Evolutionary conservation across 2,113 vertebrate genomes (phyloP), one percentile per base, ranked within the genome.

Genomic region (Psammodynastes pulverulentus): DNA sequence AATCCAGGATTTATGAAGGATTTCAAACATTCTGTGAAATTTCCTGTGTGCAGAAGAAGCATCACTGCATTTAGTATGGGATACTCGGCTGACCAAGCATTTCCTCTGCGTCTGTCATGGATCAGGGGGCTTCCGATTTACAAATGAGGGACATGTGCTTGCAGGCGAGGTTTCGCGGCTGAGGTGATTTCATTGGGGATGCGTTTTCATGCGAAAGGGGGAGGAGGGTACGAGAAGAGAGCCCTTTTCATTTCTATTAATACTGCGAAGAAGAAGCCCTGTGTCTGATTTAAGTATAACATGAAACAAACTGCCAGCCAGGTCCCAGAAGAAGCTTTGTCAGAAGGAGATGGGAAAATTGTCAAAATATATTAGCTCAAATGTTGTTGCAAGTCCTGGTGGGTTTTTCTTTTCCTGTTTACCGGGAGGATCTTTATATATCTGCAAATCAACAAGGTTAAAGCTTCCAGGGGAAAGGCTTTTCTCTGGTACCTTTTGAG

Each of bases 291-390:
- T 95, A 96, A 95, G 93, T 92, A 95, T 91, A 97, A 95, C 96
- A 91, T 94, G 96, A 96, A 96, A 93, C 95, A 96, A 95, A 93
- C 96, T 96, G 96, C 95, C 96, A 96, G 54, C 93, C 88, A 6
- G 93, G 94, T 97, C 96, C 94, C 96, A 92, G 92, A 96, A 96
- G 95, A 58, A 92, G 87, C 95, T 84, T 51, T 62, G 7, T 94
- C 94, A 95, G 95, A 97, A 95, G 93, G 95, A 96, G 95, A 96
- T 96, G 95, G 95, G 96, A 94, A 96, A 96, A 95, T 97, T 97
- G 96, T 97, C 96, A 96, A 92, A 95, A 96, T 95, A 87, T 96
- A 96, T 97, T 97, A 96, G 96, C 94, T 96, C 93, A 93, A 95
- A 94, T 94, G 93, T 91, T 93, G 94, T 95, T 97, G 95, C 94